Base-by-base conservation (phyloP, 2,888 invertebrate species). In the Apamea monoglypha region DNA sequence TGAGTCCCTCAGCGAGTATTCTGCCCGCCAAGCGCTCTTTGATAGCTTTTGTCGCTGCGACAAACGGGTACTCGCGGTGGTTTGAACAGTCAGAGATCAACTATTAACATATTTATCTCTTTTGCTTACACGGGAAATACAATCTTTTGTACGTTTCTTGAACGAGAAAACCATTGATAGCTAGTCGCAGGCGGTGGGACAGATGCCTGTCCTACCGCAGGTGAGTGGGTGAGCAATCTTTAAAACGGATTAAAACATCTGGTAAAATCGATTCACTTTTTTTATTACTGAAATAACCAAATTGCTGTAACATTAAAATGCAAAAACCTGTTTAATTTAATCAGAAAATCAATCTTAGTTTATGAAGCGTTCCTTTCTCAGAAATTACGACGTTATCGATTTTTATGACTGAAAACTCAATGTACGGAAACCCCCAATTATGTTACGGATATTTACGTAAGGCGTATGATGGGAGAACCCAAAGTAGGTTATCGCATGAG, bases 381-480 rank as follows among this genome's bases (percentile, higher is more conserved):
- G 56, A 40, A 81, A 81, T 59, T n/a, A 59, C 14, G 18, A 61
- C 44, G 70, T 18, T 53, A 78, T 81, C 50, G 81, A 21, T 5
- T 83, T 78, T 81, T 78, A 83, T 81, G 77, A 66, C 64, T 70
- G 50, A 32, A 69, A 47, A 64, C 25, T 64, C 18, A 18, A 36
- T 40, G 53, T 36, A 56, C 10, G 36, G 64, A 83, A 83, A 67
- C 70, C 12, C 59, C 70, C 44, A 53, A 44, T 40, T 32, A 32
- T 47, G 18, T 14, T 63, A 18, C 44, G 14, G 5, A 47, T 68
- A 67, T 53, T 76, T 61, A 36, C 25, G 44, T 74, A 36, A 64
- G 16, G 12, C 29, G 53, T 53, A 50, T 44, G 4, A 16, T 59
- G 14, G 44, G 25, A 44, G 40, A 75, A n/a, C 25, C 1, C 12